Evolutionary conservation across 2,113 vertebrate species (phyloP), one percentile per base, ranked within the genome.

Genomic region (Tautogolabrus adspersus): DNA sequence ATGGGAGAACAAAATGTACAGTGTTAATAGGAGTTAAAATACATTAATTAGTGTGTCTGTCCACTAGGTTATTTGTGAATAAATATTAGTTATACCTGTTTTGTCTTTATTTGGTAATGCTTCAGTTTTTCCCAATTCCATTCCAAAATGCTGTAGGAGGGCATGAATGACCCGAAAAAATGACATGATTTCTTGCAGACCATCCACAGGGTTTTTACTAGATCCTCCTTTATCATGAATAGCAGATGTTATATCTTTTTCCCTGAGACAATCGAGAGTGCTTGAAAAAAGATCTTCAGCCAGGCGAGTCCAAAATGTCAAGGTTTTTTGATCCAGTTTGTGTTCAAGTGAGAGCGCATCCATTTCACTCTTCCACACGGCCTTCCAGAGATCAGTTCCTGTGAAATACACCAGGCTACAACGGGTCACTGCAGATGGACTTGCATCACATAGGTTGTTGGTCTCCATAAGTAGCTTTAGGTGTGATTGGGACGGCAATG

Each of bases 391-490:
- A 52, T 93, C 87, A 7, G 82, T 75, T 13, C 94, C 95, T 8
- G 86, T 86, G 66, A 95, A 93, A 88, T 94, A 91, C 47, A 97
- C 85, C 3, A 96, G 72, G 66, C 91, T 82, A 60, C 95, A 96
- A 0, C 18, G 66, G 5, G 95, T 91, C 2, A 95, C 82, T 57
- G 90, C 61, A 7, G 94, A 94, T 1, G 96, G 96, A 18, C 91
- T 89, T 23, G 96, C 89, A 8, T 91, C 84, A 3, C 83, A 71
- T 8, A 94, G 75, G 44, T 95, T 93, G 6, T 91, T 91, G 37
- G 94, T 67, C 77, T 97, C 96, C 60, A 96, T 84, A 1, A 97
- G 58, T 5, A 97, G 42, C 65, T 93, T 94, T 11, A 95, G 74
- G 5, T 79, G 62, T 19, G 82, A 73, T 0, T 42, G 68, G 21